phyloP scores from a whole-genome alignment of 2,797 vertebrate genomes.

The Hydrolagus colliei region DNA sequence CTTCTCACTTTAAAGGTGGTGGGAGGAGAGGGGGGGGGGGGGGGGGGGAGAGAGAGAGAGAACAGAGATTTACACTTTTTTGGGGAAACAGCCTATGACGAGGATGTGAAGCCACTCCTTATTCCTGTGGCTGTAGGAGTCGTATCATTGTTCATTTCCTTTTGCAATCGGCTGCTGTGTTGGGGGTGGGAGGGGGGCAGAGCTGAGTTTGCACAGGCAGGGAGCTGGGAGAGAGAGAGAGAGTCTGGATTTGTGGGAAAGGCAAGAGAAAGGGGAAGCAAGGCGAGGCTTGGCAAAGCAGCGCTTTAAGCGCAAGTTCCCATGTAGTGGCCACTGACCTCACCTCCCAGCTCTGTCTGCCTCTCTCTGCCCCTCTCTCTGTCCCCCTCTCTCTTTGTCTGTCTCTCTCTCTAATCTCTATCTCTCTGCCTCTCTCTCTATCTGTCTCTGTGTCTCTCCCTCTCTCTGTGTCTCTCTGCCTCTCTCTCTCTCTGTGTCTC shows the following conservation, averaged over 20 bases:
- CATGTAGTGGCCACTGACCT: background rate
- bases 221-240: background rate
- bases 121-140: constrained; percentile 5
- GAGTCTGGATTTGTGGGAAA: background rate
- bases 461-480: no score
- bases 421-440: no score
- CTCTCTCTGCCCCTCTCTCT: no score
- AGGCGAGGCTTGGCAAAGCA: no score
- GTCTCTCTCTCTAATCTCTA: no score
- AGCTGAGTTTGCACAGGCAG: background rate
- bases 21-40: no score
- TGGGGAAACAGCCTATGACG: background rate
- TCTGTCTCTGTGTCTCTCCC: no score
- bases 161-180: background rate
- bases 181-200: background rate
- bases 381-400: no score
- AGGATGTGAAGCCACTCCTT: constrained; percentile 1
- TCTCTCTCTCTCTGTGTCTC: no score
- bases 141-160: constrained; percentile 7
- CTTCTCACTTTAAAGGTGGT: background rate
- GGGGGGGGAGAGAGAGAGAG: background rate
- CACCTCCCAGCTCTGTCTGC: no score
- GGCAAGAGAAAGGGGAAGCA: background rate
- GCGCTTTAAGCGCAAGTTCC: background rate
- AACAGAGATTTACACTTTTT: no score